phyloP scores from a whole-genome alignment of 2,888 invertebrate species.

The Parnassius apollo region DNA sequence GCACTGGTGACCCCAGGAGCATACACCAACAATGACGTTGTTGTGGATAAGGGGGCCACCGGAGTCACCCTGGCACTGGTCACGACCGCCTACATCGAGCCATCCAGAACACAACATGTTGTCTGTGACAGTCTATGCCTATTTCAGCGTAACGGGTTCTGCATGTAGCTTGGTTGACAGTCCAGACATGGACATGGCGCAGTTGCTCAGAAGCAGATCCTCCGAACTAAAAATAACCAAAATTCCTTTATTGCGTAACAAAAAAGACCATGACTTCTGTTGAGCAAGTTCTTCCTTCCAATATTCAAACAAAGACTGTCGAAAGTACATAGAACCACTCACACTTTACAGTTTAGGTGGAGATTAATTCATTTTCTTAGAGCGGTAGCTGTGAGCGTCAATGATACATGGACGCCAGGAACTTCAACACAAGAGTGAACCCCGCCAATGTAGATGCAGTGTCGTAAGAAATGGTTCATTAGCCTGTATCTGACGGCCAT shows the following conservation, averaged over 20 bases:
- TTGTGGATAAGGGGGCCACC: constrained; percentile 60
- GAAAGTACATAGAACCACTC: no score
- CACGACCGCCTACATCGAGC: constrained; percentile 58
- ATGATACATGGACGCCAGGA: no score
- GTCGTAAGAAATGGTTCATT: constrained; percentile 30
- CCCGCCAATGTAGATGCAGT: constrained; percentile 44
- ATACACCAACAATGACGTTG: constrained; percentile 34
- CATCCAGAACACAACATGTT: constrained; percentile 59
- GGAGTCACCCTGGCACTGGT: constrained; percentile 60
- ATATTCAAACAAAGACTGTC: no score
- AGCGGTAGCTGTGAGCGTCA: no score
- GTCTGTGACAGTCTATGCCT: constrained; percentile 38
- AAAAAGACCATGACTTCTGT: no score
- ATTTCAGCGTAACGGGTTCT: constrained; percentile 37
- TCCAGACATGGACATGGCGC: constrained; percentile 47
- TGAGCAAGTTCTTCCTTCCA: no score
- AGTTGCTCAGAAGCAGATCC: constrained; percentile 38
- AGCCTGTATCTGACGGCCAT: constrained; percentile 19
- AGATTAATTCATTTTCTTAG: no score
- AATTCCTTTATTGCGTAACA: no score
- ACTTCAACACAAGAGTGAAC: constrained; percentile 43
- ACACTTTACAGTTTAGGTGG: no score
- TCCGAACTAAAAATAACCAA: not conserved
- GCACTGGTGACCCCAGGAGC: constrained; percentile 50
- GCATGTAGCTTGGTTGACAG: constrained; percentile 43